These are phyloP conservation scores for Cyanistes caeruleus DNA, from an alignment of 2,113 vertebrate genomes.

Conservation along the genomic window DNA sequence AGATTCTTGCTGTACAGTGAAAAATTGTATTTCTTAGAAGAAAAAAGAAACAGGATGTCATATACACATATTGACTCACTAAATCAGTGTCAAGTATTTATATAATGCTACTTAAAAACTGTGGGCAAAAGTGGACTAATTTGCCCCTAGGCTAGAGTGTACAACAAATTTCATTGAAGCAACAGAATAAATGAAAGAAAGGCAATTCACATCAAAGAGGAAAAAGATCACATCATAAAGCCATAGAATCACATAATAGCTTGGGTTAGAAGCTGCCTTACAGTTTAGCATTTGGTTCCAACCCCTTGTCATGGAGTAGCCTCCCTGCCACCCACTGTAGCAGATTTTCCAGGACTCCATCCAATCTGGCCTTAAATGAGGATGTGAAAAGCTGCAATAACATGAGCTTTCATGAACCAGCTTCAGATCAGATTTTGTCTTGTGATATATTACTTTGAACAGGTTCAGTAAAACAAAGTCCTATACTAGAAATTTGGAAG, in stretches of 20 bases:
- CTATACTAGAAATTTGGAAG: neutral
- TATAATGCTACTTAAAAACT: neutral
- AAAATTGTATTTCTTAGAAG: neutral
- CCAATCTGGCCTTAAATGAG: neutral
- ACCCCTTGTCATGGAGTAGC: neutral
- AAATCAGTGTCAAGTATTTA: neutral
- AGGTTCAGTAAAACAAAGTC: neutral
- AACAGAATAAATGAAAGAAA: neutral
- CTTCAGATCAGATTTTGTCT: neutral
- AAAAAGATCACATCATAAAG: neutral
- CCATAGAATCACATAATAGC: neutral
- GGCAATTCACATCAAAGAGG: neutral
- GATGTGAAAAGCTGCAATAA: neutral
- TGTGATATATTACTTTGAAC: neutral
- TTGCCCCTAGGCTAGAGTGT: neutral
- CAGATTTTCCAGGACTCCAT: neutral
- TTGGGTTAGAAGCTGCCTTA: neutral
- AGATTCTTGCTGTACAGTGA: neutral
- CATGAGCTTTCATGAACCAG: neutral
- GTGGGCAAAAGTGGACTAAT: neutral
- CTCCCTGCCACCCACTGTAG: neutral
- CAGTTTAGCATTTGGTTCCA: neutral
- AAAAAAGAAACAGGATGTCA: neutral
- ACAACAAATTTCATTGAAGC: neutral
- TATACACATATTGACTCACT: neutral